These are phyloP conservation scores for Henricia sp. DNA, from an alignment of 53 echinoderm and acorn worm genomes.

Conservation along the genomic window DNA sequence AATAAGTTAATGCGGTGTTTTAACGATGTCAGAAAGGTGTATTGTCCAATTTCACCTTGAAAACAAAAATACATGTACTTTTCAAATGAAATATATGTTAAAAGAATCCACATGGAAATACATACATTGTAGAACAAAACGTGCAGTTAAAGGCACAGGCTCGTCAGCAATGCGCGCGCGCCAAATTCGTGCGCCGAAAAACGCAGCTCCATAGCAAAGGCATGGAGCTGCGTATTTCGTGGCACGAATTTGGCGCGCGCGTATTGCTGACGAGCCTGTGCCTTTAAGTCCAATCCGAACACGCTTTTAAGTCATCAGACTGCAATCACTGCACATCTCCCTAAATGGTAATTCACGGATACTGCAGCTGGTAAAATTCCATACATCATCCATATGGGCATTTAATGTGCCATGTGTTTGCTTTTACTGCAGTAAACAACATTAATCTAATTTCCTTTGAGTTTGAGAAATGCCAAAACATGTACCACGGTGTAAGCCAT, in stretches of 20 bases:
- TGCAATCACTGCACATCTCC: neutral
- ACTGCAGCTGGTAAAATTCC: neutral
- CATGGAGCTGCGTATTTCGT: neutral
- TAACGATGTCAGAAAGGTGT: no score
- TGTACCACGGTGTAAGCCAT: neutral
- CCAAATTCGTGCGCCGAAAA: no score
- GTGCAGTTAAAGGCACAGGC: no score
- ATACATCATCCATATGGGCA: neutral
- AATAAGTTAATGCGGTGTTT: no score
- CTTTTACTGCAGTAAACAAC: constrained; percentile 10
- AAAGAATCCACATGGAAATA: no score
- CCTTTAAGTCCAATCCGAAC: neutral
- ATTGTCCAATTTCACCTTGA: no score
- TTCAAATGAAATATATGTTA: no score
- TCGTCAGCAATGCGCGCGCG: no score
- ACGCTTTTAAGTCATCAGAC: neutral
- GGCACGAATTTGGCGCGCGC: neutral
- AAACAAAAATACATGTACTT: no score
- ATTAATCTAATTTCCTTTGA: constrained; percentile 7
- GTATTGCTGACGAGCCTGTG: neutral
- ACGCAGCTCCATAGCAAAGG: neutral
- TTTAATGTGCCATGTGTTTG: neutral
- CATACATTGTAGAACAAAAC: no score
- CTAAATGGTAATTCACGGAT: neutral
- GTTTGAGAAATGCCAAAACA: neutral